phyloP scores from a whole-genome alignment of 1,140 invertebrate genomes.

The Sycophaga agraensis region DNA sequence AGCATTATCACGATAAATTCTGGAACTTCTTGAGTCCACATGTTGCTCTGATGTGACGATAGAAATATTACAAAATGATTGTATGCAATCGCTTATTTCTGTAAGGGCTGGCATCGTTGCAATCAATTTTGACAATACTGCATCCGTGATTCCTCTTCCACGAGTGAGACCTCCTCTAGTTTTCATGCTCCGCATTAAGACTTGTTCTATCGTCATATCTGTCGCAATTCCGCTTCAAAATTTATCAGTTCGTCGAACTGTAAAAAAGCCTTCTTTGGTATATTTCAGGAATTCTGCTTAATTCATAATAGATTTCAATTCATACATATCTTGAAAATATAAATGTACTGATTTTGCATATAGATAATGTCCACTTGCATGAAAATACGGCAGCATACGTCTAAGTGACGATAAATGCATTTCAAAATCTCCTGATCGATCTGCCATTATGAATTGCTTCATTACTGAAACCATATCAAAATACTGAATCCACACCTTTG shows the following conservation, averaged over 20 bases:
- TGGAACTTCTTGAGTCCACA: slow-evolving; percentile 41
- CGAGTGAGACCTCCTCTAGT: slow-evolving; percentile 36
- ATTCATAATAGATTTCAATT: slow-evolving; percentile 36
- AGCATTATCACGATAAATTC: slow-evolving; percentile 38
- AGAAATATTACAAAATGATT: slow-evolving; percentile 23
- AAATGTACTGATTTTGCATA: slow-evolving; percentile 45
- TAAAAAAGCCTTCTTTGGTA: slow-evolving; percentile 40
- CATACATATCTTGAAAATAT: slow-evolving; percentile 46
- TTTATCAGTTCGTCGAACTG: slow-evolving; percentile 44
- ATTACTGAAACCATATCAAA: slow-evolving; percentile 48
- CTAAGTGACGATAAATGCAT: slow-evolving; percentile 35
- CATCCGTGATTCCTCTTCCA: slow-evolving; percentile 35
- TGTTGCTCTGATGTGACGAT: slow-evolving; percentile 38
- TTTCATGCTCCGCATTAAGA: slow-evolving; percentile 44
- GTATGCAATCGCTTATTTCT: slow-evolving; percentile 41
- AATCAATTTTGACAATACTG: slow-evolving; percentile 34
- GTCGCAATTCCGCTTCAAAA: slow-evolving; percentile 50
- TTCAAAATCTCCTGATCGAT: slow-evolving; percentile 46
- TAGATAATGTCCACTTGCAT: slow-evolving; percentile 44
- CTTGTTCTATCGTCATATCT: slow-evolving; percentile 49
- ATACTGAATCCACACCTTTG: slow-evolving; percentile 53
- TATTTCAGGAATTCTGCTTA: slow-evolving; percentile 41
- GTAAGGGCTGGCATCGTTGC: slow-evolving; percentile 27
- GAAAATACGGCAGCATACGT: slow-evolving; percentile 48
- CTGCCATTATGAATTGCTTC: slow-evolving; percentile 48